Conservation (phyloP, 1,140 invertebrate genomes). For the Drosophila yakuba region DNA sequence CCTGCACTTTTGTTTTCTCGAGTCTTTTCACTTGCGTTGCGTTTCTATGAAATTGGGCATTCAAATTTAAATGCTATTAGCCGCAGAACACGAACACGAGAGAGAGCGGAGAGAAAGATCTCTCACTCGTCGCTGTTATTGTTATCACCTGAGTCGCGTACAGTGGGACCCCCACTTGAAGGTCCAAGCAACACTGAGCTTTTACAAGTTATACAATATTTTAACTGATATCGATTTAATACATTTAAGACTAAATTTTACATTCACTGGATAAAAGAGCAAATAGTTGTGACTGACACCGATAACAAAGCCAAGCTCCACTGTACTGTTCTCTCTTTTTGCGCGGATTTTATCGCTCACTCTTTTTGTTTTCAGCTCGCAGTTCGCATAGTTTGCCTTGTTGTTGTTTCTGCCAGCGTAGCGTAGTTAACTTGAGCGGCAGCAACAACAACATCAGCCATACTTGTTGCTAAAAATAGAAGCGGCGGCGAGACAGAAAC, state of each 20-base stretch:
- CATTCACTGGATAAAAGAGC: too few relatives aligned
- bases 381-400: constrained; percentile 61
- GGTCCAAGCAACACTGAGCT: background rate
- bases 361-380: constrained; percentile 18
- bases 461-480: constrained; percentile 76
- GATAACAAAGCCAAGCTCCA: background rate
- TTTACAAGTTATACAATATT: too few relatives aligned
- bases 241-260: too few relatives aligned
- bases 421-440: constrained; percentile 73
- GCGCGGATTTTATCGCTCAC: constrained; percentile 6
- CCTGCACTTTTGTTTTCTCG: constrained; percentile 69
- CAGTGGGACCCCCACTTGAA: constrained; percentile 10
- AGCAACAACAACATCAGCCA: constrained; percentile 57
- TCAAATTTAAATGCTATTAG: constrained; percentile 57
- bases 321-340: constrained; percentile 23
- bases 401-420: constrained; percentile 70
- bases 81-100: constrained; percentile 44
- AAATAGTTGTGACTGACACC: background rate
- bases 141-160: constrained; percentile 57
- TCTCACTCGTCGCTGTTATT: constrained; percentile 32
- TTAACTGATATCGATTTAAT: too few relatives aligned
- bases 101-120: constrained; percentile 26
- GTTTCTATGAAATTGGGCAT: constrained; percentile 56
- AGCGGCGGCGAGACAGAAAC: constrained; percentile 69
- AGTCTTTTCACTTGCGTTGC: constrained; percentile 38